Evolutionary conservation across 2,113 vertebrate genomes (phyloP), one percentile per base, ranked within the genome.

Genomic region (Percina caprodes): DNA sequence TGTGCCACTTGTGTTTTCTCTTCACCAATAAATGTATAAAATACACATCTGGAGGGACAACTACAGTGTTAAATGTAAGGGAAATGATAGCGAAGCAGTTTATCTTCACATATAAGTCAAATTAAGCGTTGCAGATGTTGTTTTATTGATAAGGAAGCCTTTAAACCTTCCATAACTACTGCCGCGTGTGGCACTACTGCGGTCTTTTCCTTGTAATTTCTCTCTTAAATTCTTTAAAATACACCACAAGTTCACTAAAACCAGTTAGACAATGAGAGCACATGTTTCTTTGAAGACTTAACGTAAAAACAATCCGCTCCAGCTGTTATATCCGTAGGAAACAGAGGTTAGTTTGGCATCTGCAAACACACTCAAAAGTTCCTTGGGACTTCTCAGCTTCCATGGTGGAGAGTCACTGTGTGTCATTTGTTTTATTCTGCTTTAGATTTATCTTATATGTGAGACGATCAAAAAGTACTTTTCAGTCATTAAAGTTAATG

Each of bases 1-100:
- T 3, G 5, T 0, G 10, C 1, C 13, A 49, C 63, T 70, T 87
- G 85, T 87, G 85, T 81, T 87, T 87, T 87, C 74, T 87, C 63
- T 4, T n/a, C 24, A 2, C 33, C 15, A 2, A 68, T n/a, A 79
- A 79, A 67, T 0, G n/a, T 0, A 0, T 1, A 15, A 77, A 85
- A 81, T 19, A 35, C 35, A 14, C 46, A 26, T 5, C 14, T 26
- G 7, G 14, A 0, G 33, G 15, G 6, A 14, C 5, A 7, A 2
- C 0, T 18, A 8, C 18, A 35, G 16, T 7, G 0, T 18, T 0
- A 13, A 35, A 21, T 8, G 3, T 1, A 23, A n/a, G 6, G 26
- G 0, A 35, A 1, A 3, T 9, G 14, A 39, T 2, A 30, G 35
- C 46, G 11, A 3, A 45, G 10, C 10, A 56, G 39, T 58, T 51